phyloP scores from a whole-genome alignment of 2,113 vertebrate species.

The Rousettus leschenaultii region DNA sequence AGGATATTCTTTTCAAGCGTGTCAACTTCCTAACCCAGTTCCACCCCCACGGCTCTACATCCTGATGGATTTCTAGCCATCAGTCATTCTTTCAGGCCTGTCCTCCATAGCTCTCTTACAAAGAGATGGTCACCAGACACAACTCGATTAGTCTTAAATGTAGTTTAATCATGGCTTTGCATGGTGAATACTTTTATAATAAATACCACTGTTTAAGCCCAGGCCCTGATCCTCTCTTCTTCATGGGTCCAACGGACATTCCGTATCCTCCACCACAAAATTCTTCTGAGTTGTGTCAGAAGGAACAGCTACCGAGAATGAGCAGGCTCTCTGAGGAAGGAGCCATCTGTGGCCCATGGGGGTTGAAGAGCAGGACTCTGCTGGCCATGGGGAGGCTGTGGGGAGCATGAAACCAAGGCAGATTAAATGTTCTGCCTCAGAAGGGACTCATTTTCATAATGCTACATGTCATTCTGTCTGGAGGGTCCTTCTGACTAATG shows the following conservation, averaged over 20 bases:
- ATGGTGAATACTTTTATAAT: not conserved
- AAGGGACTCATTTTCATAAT: not conserved
- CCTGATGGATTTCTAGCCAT: not conserved
- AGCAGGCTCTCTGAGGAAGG: not conserved
- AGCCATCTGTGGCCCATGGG: not conserved
- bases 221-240: not conserved
- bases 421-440: not conserved
- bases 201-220: accelerated
- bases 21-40: not conserved
- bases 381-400: not conserved
- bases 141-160: not conserved
- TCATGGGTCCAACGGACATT: not conserved
- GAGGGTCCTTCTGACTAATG: not conserved
- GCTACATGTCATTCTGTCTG: not conserved
- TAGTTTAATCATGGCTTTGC: not conserved
- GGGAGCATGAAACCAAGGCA: not conserved
- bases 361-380: not conserved
- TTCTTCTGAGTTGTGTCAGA: not conserved
- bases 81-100: not conserved
- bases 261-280: not conserved
- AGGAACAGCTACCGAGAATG: not conserved
- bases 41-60: not conserved
- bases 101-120: not conserved
- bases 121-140: not conserved
- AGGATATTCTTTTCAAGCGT: not conserved